phyloP scores from a whole-genome alignment of 2,888 invertebrate genomes.

The Melangyna quadrimaculata region DNA sequence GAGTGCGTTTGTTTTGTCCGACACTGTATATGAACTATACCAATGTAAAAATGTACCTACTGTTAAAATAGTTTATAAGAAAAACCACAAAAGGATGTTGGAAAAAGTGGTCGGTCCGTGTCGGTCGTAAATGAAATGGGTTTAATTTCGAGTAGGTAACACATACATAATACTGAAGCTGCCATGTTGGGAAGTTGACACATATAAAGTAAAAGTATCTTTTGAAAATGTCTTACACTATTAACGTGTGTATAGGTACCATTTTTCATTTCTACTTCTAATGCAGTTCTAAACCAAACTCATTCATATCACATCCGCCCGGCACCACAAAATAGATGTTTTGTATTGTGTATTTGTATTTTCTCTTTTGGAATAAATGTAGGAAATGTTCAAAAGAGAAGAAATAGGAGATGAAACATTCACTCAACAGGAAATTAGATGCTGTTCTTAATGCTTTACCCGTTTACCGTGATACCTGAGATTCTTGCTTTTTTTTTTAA shows the following conservation, averaged over 20 bases:
- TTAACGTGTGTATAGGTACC: neutral
- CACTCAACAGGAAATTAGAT: conserved; percentile 59
- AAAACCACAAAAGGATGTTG: neutral
- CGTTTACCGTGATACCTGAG: neutral
- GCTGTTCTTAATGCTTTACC: conserved; percentile 28
- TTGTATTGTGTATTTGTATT: neutral
- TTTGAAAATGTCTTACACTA: neutral
- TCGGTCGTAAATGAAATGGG: neutral
- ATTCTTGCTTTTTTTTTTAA: neutral
- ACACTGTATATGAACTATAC: no score
- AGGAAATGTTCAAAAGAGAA: neutral
- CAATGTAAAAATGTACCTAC: no score
- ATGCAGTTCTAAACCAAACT: neutral
- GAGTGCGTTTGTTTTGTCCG: no score
- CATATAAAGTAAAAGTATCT: neutral
- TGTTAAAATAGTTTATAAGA: neutral
- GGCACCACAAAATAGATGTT: neutral
- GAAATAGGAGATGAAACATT: conserved; percentile 8
- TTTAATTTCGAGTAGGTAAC: neutral
- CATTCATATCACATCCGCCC: neutral
- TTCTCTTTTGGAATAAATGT: neutral
- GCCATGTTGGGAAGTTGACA: neutral
- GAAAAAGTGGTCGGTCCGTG: neutral
- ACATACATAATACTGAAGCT: neutral
- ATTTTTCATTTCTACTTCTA: neutral